Base-by-base conservation (phyloP, 2,113 vertebrate species). In the Prietella phreatophila region DNA sequence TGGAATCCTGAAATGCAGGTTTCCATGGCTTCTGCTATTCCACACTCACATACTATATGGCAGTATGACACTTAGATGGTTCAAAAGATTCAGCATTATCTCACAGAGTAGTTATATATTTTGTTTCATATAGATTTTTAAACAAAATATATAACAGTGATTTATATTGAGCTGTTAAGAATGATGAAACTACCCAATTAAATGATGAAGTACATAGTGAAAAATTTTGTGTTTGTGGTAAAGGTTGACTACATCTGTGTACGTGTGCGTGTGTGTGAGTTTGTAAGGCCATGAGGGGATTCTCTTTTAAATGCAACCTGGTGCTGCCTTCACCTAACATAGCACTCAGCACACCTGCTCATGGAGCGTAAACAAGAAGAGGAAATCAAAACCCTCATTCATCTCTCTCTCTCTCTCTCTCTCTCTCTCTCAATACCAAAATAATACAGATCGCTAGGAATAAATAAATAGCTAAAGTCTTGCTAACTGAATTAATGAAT, bases 331-430 rank as follows among this genome's bases (percentile, higher is more conserved):
- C 27, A 83, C 81, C 36, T 83, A 17, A 63, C 81, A 83, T 2
- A 83, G 58, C 81, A 83, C 82, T 83, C 82, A 83, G 39, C 60
- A 42, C 81, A 83, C 58, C 81, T 83, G 81, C 60, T 83, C 81
- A 83, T 63, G 58, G 22, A 81, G 30, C 39, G 55, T 60, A 61
- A 61, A 61, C 80, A 61, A 6, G 10, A 39, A 83, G 36, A 83
- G 36, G 56, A 63, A 83, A 61, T 63, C 81, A 83, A 83, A 83
- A 67, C 42, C 61, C 14, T 36, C 15, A 67, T 83, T 83, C 82
- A 67, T 67, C 42, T 65, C 60, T 83, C 39, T 63, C 82, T 83
- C 60, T 83, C 82, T 83, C 82, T 82, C 25, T 55, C 50, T 47
- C 42, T 47, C 42, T 47, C 42, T 47, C 42, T 61, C 60, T 69